phyloP scores from a whole-genome alignment of 2,113 vertebrate genomes.

The Ahaetulla prasina region DNA sequence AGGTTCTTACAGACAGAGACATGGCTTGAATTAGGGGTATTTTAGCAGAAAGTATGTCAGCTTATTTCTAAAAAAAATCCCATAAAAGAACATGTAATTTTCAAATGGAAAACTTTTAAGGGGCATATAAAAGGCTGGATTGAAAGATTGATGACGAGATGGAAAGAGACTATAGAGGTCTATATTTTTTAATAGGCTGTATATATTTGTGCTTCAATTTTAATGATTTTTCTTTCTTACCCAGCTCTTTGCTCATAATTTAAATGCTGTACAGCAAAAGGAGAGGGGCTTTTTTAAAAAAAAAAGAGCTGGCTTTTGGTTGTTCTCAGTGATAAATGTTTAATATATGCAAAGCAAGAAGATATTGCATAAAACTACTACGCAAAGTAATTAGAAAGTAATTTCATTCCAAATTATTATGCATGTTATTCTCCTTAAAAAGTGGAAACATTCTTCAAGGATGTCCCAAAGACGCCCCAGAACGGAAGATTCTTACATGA shows the following conservation, averaged over 20 bases:
- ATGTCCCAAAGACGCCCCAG: neutral
- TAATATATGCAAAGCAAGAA: neutral
- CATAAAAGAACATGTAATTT: neutral
- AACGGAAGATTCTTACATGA: neutral
- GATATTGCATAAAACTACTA: neutral
- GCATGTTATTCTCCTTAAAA: slow-evolving; percentile 22
- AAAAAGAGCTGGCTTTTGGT: neutral
- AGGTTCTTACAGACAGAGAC: neutral
- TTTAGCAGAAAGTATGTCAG: neutral
- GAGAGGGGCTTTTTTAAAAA: neutral
- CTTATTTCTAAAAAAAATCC: neutral
- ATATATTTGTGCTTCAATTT: neutral
- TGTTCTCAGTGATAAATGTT: neutral
- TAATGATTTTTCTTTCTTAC: neutral
- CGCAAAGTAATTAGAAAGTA: slow-evolving; percentile 12
- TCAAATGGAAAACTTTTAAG: neutral
- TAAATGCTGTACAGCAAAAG: neutral
- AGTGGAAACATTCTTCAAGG: slow-evolving; percentile 6
- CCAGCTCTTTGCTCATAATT: neutral
- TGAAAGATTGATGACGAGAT: neutral
- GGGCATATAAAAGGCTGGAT: neutral
- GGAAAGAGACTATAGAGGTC: neutral
- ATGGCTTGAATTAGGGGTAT: neutral
- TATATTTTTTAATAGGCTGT: neutral
- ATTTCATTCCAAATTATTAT: slow-evolving; percentile 31